Percentiles rank a stretch among this genome's conserved stretches.
phyloP scores from a whole-genome alignment of 2,113 vertebrate genomes.

The Xyliphius kryptos region DNA sequence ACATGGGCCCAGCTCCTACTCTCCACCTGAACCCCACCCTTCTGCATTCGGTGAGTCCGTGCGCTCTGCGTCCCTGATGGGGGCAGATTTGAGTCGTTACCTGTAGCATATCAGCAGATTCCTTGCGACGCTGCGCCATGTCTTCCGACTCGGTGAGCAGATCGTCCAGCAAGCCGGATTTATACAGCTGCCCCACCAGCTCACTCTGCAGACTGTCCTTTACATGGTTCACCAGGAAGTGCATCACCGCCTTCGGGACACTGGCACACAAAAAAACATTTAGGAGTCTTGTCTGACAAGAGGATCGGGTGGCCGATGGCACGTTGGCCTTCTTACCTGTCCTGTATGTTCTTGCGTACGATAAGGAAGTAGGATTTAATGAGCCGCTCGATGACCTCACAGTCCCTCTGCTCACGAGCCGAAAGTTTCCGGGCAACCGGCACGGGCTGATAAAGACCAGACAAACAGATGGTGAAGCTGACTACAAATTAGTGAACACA shows the following conservation, averaged over 20 bases:
- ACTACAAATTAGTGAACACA: slow-evolving; percentile 8
- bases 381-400: slow-evolving; percentile 95
- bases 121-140: slow-evolving; percentile 95
- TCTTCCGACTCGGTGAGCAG: slow-evolving; percentile 96
- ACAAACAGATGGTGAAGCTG: background rate
- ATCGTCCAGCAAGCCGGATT: slow-evolving; percentile 81
- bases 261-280: slow-evolving; percentile 52
- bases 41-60: no score
- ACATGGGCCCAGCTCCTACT: no score
- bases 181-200: slow-evolving; percentile 94
- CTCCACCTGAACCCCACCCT: no score
- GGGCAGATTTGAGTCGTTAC: slow-evolving; percentile 60
- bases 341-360: slow-evolving; percentile 97
- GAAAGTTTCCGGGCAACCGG: slow-evolving; percentile 93
- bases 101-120: slow-evolving; percentile 97
- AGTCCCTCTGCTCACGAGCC: slow-evolving; percentile 91
- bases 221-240: slow-evolving; percentile 97
- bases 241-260: slow-evolving; percentile 98
- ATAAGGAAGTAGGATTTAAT: slow-evolving; percentile 98
- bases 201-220: slow-evolving; percentile 97
- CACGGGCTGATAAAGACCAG: slow-evolving; percentile 74
- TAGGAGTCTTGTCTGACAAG: no score
- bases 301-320: no score
- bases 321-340: slow-evolving; percentile 69
- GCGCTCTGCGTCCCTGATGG: no score